Evolutionary conservation across 1,140 invertebrate species (phyloP), one percentile per base, ranked within the genome.

Genomic region (Drosophila serrata): DNA sequence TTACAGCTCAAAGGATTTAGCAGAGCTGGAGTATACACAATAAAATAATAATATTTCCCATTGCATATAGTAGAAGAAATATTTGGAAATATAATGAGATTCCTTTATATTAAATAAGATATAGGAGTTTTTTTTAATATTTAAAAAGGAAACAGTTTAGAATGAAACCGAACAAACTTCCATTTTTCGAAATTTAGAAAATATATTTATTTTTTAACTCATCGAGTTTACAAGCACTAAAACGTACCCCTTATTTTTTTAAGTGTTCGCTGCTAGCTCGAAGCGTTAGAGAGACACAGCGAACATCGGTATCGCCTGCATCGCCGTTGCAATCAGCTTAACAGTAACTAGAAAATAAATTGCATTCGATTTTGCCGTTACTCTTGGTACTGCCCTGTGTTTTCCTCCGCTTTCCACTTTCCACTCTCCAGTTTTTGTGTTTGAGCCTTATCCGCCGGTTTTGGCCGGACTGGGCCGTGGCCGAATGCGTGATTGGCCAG

Each of bases 281-380:
- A 15, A 60, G 48, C 55, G 45, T 27, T 51, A 31, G 35, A 31
- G 35, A 75, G 63, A 57, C 64, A 35, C 42, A 37, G n/a, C 46
- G 63, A 69, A 40, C 42, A 69, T 61, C 39, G 51, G 33, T 64
- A 64, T 53, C 58, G 63, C 57, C 46, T 48, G 45, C 77, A 74
- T 81, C 64, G 82, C 43, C 46, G 84, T 77, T 87, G 84, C 84
- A 87, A 87, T 87, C 84, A 87, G 84, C 84, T 87, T 87, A 87
- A 87, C 84, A 78, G 84, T 87, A 87, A 87, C 84, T 87, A 87
- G 84, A 87, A 87, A 87, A 87, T 87, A 87, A 87, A 87, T 87
- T 87, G 84, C 84, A 87, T 87, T 87, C 84, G 84, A 87, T 87
- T 87, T 88, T 70, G 76, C 87, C 63, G 70, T 40, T 75, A 29